These are phyloP conservation scores for Apostichopus japonicus DNA, from an alignment of 35 echinoderm and acorn worm genomes.

Conservation along the genomic window DNA sequence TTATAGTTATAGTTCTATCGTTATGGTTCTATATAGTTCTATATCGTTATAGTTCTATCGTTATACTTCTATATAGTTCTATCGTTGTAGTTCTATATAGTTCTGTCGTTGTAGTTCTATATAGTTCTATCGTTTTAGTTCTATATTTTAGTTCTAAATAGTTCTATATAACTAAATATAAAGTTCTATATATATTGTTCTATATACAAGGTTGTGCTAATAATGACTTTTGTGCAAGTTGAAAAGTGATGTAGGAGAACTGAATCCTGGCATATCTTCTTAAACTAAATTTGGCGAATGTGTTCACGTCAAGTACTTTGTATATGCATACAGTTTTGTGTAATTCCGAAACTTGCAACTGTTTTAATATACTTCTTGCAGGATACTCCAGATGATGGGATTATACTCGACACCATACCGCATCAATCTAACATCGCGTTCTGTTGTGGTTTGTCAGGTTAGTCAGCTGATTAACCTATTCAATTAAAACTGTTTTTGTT, in stretches of 20 bases:
- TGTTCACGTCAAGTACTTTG: not conserved
- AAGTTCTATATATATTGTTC: too few relatives aligned
- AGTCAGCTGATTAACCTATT: not conserved
- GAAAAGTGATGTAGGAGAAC: too few relatives aligned
- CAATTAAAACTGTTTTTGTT: too few relatives aligned
- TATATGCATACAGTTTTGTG: not conserved
- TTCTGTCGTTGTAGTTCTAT: too few relatives aligned
- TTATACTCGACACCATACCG: not conserved
- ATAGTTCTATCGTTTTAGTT: too few relatives aligned
- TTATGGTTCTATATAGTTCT: not conserved
- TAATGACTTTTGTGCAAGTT: too few relatives aligned
- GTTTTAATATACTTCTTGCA: not conserved
- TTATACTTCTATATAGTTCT: not conserved
- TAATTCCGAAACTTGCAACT: not conserved
- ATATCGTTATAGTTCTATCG: too few relatives aligned
- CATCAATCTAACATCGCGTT: slow-evolving; percentile 15
- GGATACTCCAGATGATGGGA: not conserved
- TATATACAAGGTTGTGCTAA: too few relatives aligned
- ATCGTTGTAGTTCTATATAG: too few relatives aligned
- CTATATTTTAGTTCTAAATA: too few relatives aligned
- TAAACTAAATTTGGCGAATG: not conserved
- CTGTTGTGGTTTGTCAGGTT: slow-evolving; percentile 7
- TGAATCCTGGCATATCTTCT: not conserved
- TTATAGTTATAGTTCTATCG: too few relatives aligned
- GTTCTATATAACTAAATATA: too few relatives aligned